Conservation (phyloP, 1,140 invertebrate genomes). For the Uloborus diversus region DNA sequence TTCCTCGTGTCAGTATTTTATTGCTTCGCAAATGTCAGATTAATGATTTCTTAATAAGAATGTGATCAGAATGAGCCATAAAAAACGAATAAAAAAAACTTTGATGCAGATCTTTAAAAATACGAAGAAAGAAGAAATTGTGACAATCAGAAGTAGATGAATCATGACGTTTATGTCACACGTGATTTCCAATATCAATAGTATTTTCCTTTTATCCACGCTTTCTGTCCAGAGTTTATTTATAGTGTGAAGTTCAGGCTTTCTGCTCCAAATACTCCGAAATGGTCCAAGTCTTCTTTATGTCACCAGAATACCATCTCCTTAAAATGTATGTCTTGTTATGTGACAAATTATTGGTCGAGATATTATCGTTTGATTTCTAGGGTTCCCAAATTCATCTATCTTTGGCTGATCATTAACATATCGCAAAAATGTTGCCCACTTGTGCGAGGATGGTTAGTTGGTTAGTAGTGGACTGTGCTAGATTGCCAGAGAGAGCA, state of each 20-base stretch:
- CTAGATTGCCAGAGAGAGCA: background rate
- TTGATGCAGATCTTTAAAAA: background rate
- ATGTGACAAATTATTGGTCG: background rate
- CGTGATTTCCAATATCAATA: background rate
- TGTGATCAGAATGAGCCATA: background rate
- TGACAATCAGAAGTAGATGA: background rate
- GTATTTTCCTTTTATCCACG: background rate
- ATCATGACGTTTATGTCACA: background rate
- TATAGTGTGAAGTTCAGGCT: background rate
- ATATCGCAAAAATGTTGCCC: background rate
- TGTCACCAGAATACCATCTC: slow-evolving; percentile 1
- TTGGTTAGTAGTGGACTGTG: no score
- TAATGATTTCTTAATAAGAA: no score
- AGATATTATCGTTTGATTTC: background rate
- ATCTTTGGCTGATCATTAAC: background rate
- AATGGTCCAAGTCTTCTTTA: background rate
- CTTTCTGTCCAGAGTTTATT: background rate
- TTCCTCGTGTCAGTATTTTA: no score
- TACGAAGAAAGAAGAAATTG: background rate
- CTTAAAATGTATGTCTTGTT: background rate
- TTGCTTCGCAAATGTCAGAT: no score
- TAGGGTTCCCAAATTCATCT: background rate
- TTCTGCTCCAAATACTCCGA: slow-evolving; percentile 33
- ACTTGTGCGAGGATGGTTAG: no score
- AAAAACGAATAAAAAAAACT: no score